A percentile compares a stretch with the other conserved stretches of the same genome.
Evolutionary conservation across 1,140 invertebrate genomes (phyloP).

Genomic region (Scaptomyza graminum): DNA sequence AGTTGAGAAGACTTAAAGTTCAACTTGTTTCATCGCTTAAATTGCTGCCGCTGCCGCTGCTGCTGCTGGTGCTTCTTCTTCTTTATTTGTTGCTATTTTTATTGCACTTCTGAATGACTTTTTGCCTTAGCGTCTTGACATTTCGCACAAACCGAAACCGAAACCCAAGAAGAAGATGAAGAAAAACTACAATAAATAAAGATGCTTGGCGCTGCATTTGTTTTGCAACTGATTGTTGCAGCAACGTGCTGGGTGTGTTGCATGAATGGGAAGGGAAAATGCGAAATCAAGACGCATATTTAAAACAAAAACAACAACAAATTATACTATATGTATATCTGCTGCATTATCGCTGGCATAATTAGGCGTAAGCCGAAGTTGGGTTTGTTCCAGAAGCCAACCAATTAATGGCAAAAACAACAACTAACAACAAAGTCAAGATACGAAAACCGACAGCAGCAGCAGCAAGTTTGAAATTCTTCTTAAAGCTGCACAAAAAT

Average conservation of each 20-base stretch:
- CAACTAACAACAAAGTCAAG: not conserved
- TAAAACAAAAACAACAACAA: slow-evolving; percentile 24
- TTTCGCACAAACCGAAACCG: slow-evolving; percentile 58
- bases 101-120: slow-evolving; percentile 66
- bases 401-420: not conserved
- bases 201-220: slow-evolving; percentile 52
- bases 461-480: slow-evolving; percentile 58
- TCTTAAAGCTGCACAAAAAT: not conserved
- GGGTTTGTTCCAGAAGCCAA: not conserved
- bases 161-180: not conserved
- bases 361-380: slow-evolving; percentile 42
- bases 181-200: slow-evolving; percentile 25
- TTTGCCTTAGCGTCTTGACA: slow-evolving; percentile 63
- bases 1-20: slow-evolving; percentile 71
- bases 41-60: slow-evolving; percentile 44
- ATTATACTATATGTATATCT: slow-evolving; percentile 32
- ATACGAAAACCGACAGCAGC: slow-evolving; percentile 29
- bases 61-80: slow-evolving; percentile 19
- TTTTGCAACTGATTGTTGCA: slow-evolving; percentile 70
- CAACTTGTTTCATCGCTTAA: slow-evolving; percentile 62
- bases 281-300: slow-evolving; percentile 11
- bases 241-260: slow-evolving; percentile 17
- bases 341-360: slow-evolving; percentile 50
- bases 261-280: slow-evolving; percentile 11
- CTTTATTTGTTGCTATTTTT: slow-evolving; percentile 33